Percentiles rank a stretch among this genome's conserved stretches.
phyloP scores from a whole-genome alignment of 1,140 invertebrate species.

The Proctacanthus coquilletti region DNA sequence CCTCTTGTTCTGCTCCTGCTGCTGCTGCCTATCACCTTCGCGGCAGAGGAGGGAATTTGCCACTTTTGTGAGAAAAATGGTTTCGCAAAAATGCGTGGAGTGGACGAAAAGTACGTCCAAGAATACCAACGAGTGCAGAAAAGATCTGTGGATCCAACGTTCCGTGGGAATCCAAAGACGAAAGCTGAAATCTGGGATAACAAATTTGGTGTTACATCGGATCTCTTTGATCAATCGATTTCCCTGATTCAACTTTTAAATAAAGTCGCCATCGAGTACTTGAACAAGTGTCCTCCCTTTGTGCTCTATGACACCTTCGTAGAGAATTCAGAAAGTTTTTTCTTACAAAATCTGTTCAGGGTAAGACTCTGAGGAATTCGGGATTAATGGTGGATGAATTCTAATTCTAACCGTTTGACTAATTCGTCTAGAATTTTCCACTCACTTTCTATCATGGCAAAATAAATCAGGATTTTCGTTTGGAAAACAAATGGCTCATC shows the following conservation, averaged over 20 bases:
- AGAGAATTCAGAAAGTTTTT: constrained; percentile 33
- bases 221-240: constrained; percentile 30
- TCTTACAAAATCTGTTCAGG: constrained; percentile 39
- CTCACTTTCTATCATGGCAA: constrained; percentile 40
- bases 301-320: constrained; percentile 43
- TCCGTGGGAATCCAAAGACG: constrained; percentile 38
- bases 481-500: constrained; percentile 26
- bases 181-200: constrained; percentile 34
- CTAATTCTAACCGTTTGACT: background rate
- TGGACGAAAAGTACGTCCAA: no score
- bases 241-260: constrained; percentile 39
- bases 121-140: no score
- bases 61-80: no score
- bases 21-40: no score
- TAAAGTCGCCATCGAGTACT: constrained; percentile 37
- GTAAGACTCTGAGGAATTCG: constrained; percentile 7
- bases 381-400: background rate
- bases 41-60: no score
- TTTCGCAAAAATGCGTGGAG: no score
- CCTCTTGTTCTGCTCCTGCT: no score
- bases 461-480: constrained; percentile 30
- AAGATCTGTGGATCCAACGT: constrained; percentile 27
- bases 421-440: constrained; percentile 30
- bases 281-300: constrained; percentile 40
- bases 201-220: constrained; percentile 28